Evolutionary conservation across 1,140 invertebrate genomes (phyloP), one percentile per base, ranked within the genome.

Genomic region (Drosophila lowei): DNA sequence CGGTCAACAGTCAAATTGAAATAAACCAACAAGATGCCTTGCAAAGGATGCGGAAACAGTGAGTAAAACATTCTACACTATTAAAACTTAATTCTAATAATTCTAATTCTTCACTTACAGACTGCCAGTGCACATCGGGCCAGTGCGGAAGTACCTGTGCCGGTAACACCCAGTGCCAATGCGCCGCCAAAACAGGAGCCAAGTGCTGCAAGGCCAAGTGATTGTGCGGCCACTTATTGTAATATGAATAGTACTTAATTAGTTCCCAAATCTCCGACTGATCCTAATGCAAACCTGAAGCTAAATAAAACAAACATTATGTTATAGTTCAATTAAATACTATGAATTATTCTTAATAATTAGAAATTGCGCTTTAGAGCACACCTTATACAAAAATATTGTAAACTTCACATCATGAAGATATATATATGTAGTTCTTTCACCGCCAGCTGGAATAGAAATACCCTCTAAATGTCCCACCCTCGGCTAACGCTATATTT

Each of bases 41-140:
- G 79, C 80, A 85, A 85, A 58, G 76, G 80, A 84, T 84, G 80
- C 53, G 80, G 79, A 84, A 84, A 84, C 23, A 85, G 80, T 79
- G 42, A 84, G 79, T 85, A 21, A 2, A 21, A 44, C 15, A n/a
- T 11, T 2, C 2, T 0, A 38, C 8, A 9, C 6, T 9, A 18
- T 41, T 48, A 18, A 30, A 34, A 41, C 1, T 28, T 25, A 38
- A 16, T 60, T 13, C 18, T 58, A 68, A 68, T 49, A 7, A 28
- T 28, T 7, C 9, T 6, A 18, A 28, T 53, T 9, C 30, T 18
- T 42, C 15, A 43, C 15, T 42, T 8, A 18, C 16, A 84, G 79
- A 84, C 66, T 84, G 80, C 55, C 79, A 84, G 62, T 84, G 79
- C 60, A 72, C 77, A n/a, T 46, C 80, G 53, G 79, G 79, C 47